Evolutionary conservation across 2,888 invertebrate genomes (phyloP), one percentile per base, ranked within the genome.

Genomic region (Eupeodes latifasciatus): DNA sequence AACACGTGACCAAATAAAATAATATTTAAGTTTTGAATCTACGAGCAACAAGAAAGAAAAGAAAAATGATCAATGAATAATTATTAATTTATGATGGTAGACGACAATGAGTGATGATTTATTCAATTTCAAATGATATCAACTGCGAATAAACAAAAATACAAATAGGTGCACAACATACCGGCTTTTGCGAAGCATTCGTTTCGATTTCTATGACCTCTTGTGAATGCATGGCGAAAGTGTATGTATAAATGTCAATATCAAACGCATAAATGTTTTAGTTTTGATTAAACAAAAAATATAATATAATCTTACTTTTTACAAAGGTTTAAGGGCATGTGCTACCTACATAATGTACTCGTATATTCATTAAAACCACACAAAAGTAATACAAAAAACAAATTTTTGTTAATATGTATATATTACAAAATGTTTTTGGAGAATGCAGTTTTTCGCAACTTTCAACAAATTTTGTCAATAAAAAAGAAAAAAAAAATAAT

Each of bases 41-140:
- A 47, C 12, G 62, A 62, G 5, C 34, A 27, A 27, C 27, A 27
- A 27, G 2, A 27, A 27, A 1, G 27, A 27, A 57, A 11, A 27
- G 62, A 77, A 87, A 84, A 80, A 78, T 71, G 77, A 77, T 88
- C 84, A 81, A 57, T 55, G 51, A 77, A 44, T 77, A 77, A 44
- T 77, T 67, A 34, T 80, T 84, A 64, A 69, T 40, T 84, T 51
- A 81, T 27, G 62, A 59, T 66, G 62, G 44, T 51, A 47, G 27
- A 9, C 11, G 51, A 16, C 55, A 57, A 69, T 72, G 19, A 19
- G 14, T 12, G 34, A 55, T 79, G 19, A 74, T 71, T 82, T 82
- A 80, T 66, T 66, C 47, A 66, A 47, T 12, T 44, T 47, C 5
- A 47, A 27, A 4, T 66, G 5, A 14, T 44, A 44, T 14, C n/a